Evolutionary conservation across 1,140 invertebrate genomes (phyloP), one percentile per base, ranked within the genome.

Genomic region (Spodoptera frugiperda): DNA sequence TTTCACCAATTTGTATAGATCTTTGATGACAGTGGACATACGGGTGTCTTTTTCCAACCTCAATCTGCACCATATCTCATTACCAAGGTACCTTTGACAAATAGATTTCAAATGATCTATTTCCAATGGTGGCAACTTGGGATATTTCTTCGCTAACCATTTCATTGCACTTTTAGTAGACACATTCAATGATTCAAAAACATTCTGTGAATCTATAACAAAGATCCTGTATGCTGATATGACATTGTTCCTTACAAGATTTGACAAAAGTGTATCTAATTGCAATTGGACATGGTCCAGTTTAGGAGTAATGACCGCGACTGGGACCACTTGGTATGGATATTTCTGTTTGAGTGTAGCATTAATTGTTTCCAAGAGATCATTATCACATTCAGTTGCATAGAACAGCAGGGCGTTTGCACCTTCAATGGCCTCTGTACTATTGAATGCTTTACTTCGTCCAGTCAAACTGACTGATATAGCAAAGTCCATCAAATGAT

Each of bases 11-110:
- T 95, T 95, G 76, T 95, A 93, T 0, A 96, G 95, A 78, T 95
- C 93, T 25, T 92, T 91, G 25, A 96, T 89, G 44, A 95, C 90
- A 46, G 81, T 78, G 21, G 85, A 82, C 17, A 96, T 65, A 85
- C 88, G 11, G 74, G 83, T 89, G 95, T 96, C 84, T 82, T 93
- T 79, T 84, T 92, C 12, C 90, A 85, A 92, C 76, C 95, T 94
- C 55, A 97, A 93, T 78, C 95, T 95, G 51, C 95, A 90, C 95
- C 96, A 97, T 25, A 97, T 92, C 87, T 96, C 96, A 78, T 95
- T 95, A 53, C 95, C 95, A 19, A 96, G 89, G 85, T 95, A 95
- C 78, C 94, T 93, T 65, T 95, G 89, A 78, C 96, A 94, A 67
- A 96, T 91, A 9, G 94, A 94, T 80, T 94, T 93, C 0, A 96